Conservation (phyloP, 2,797 vertebrate species). For the Microctenopoma stevenorrisi region DNA sequence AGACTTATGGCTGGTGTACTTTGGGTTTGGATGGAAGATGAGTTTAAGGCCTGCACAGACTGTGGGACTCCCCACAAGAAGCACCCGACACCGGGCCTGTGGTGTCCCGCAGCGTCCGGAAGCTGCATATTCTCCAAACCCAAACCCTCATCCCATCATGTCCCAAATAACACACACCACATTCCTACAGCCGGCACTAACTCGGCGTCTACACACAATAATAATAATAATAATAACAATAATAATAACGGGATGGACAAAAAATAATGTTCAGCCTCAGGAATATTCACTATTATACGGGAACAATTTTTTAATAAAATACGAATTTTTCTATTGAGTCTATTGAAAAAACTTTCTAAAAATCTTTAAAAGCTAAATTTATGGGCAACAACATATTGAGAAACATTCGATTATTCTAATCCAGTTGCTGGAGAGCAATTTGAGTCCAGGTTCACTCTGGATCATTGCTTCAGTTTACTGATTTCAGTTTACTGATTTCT, state of each 20-base stretch:
- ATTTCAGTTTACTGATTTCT: too few species aligned
- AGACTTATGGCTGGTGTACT: constrained; percentile 19
- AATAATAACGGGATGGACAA: neutral
- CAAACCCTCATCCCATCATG: constrained; percentile 21
- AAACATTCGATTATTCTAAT: neutral
- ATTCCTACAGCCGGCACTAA: neutral
- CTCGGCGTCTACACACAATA: neutral
- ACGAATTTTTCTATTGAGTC: neutral
- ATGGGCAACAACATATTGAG: neutral
- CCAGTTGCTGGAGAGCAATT: too few species aligned
- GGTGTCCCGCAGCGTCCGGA: constrained; percentile 61
- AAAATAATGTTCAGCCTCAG: neutral
- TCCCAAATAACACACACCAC: neutral
- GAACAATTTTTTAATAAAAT: too few species aligned
- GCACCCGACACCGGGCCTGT: constrained; percentile 43
- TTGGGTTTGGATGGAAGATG: constrained; percentile 33
- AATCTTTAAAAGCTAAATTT: neutral
- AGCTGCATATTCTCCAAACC: constrained; percentile 25
- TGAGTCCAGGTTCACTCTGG: too few species aligned
- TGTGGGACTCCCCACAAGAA: constrained; percentile 23
- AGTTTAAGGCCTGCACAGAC: constrained; percentile 32
- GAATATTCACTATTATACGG: neutral
- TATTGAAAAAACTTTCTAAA: neutral
- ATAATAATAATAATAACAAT: neutral
- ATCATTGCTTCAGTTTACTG: too few species aligned